Percentiles rank a stretch among this genome's conserved stretches.
Conservation (phyloP, 2,113 vertebrate genomes). For the Urocitellus parryii region DNA sequence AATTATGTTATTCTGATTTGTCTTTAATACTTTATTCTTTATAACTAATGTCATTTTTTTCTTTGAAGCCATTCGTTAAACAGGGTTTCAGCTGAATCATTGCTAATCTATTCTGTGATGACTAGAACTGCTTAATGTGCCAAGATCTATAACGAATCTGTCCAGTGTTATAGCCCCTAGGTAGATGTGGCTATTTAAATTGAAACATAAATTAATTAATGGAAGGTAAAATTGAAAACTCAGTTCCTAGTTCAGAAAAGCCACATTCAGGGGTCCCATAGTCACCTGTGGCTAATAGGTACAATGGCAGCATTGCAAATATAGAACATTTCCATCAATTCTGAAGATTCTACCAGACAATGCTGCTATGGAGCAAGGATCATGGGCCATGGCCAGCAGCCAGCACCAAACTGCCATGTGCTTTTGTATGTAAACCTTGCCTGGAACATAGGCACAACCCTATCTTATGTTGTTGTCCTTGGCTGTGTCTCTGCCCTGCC, state of each 20-base stretch:
- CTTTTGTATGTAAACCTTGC: background rate
- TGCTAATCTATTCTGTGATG: background rate
- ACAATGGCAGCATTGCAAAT: background rate
- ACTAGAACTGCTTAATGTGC: background rate
- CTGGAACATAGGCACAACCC: background rate
- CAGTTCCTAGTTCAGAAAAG: background rate
- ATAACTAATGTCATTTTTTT: background rate
- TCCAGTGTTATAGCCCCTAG: background rate
- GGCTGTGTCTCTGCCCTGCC: background rate
- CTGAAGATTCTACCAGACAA: background rate
- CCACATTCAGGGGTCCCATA: background rate
- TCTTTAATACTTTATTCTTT: background rate
- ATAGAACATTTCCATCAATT: background rate
- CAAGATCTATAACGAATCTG: background rate
- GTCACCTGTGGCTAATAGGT: background rate
- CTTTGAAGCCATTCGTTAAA: conserved; percentile 2
- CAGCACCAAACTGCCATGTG: background rate
- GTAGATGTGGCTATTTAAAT: background rate
- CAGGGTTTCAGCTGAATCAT: background rate
- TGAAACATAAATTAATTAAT: background rate
- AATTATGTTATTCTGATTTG: background rate
- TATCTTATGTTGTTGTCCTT: background rate
- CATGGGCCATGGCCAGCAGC: too few relatives aligned
- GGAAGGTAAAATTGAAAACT: background rate
- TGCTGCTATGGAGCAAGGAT: background rate